phyloP scores from a whole-genome alignment of 2,888 invertebrate genomes.

The Poecilus cupreus region DNA sequence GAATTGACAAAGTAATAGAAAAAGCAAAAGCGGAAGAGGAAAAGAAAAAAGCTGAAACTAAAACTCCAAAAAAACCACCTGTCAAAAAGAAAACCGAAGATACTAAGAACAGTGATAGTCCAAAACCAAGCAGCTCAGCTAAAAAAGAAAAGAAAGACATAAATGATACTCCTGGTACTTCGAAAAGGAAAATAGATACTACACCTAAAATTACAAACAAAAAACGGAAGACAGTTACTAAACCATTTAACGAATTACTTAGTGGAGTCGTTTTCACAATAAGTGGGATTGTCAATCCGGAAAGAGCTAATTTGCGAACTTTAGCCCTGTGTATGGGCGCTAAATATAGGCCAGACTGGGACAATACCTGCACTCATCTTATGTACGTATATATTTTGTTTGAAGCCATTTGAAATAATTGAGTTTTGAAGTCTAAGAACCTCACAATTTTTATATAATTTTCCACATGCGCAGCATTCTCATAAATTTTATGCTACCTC shows the following conservation, averaged over 20 bases:
- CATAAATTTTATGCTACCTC: no score
- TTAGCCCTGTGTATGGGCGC: conserved; percentile 87
- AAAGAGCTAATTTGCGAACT: conserved; percentile 80
- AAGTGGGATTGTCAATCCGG: conserved; percentile 92
- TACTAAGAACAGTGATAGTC: conserved; percentile 52
- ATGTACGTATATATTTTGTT: conserved; percentile 78
- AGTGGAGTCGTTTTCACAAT: conserved; percentile 84
- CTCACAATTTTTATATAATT: no score
- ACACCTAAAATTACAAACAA: conserved; percentile 56
- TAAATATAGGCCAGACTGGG: conserved; percentile 85
- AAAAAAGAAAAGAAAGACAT: conserved; percentile 52
- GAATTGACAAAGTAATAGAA: conserved; percentile 72
- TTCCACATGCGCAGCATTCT: no score
- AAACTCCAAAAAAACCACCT: conserved; percentile 58
- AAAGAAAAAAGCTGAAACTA: conserved; percentile 66
- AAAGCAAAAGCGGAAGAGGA: conserved; percentile 69
- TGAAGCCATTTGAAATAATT: no score
- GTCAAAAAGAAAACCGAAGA: conserved; percentile 58
- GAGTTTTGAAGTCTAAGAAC: no score
- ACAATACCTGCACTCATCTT: conserved; percentile 85
- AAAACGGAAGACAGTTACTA: conserved; percentile 63
- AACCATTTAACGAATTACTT: conserved; percentile 78
- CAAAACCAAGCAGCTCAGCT: conserved; percentile 44
- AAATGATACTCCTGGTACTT: conserved; percentile 11
- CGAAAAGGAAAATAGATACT: conserved; percentile 55